phyloP scores from a whole-genome alignment of 2,797 vertebrate genomes.

The Malurus splendens region DNA sequence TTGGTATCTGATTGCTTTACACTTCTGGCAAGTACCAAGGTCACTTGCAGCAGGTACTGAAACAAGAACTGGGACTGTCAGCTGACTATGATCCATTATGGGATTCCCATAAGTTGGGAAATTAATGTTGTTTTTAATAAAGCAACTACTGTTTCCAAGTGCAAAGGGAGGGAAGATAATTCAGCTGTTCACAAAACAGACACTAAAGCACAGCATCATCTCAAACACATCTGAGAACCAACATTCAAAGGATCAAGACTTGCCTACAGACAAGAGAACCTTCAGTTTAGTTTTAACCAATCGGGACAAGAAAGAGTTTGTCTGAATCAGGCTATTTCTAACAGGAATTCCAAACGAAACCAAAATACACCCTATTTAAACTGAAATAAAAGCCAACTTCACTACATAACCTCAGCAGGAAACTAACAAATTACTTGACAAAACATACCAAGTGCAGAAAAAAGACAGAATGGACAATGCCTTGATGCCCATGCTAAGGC shows the following conservation, averaged over 20 bases:
- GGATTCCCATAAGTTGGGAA: neutral
- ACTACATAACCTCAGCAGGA: neutral
- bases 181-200: neutral
- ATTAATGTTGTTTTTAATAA: neutral
- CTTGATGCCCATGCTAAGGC: neutral
- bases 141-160: neutral
- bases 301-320: neutral
- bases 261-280: neutral
- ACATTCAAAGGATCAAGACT: neutral
- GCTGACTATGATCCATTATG: neutral
- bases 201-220: neutral
- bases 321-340: neutral
- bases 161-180: neutral
- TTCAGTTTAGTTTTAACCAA: neutral
- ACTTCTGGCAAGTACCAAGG: neutral
- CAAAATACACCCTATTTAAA: neutral
- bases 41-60: neutral
- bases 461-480: neutral
- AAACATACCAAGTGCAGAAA: neutral
- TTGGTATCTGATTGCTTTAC: neutral
- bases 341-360: neutral
- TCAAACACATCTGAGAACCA: neutral
- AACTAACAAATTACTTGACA: neutral
- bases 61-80: neutral
- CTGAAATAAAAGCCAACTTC: neutral